Evolutionary conservation across 1,140 invertebrate species (phyloP), one percentile per base, ranked within the genome.

Genomic region (Saxidomus purpurata): DNA sequence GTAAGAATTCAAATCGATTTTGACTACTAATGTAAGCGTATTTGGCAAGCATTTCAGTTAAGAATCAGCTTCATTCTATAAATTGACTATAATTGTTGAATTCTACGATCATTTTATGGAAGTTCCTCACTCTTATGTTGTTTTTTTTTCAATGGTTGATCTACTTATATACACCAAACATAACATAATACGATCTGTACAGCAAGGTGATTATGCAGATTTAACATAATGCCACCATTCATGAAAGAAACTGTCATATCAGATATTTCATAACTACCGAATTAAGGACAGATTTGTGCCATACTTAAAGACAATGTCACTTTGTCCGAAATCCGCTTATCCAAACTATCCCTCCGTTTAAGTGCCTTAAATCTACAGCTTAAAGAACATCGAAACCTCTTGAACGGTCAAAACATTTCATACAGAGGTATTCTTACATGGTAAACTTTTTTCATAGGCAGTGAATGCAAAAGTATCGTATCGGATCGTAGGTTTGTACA

Each of bases 331-430:
- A 71, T 36, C 36, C 34, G 36, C 67, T 71, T 71, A 71, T 19
- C 25, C 17, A 40, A 3, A 4, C 34, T 38, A 38, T 22, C 67
- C 25, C 34, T 36, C 13, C 9, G 19, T 40, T 71, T 38, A 71
- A 71, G 67, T 71, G 36, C 67, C 67, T 71, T 71, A 71, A 38
- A 38, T 71, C n/a, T n/a, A 2, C 67, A 40, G 31, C 67, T 71
- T 36, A 38, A 19, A 38, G 3, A 40, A 2, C 13, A 71, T 19
- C 38, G 36, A 36, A 31, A 71, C 67, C 34, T 31, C 67, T 71
- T 71, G 67, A 71, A 71, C 67, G 67, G 67, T 38, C 67, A 40
- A 71, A 71, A 71, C 22, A 71, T 71, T 71, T 38, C 34, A 71
- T 40, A 71, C 17, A 15, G 25, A 31, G 0, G 67, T 38, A 19